Evolutionary conservation across 2,113 vertebrate species (phyloP).

Genomic region (Himantopus leucocephalus): DNA sequence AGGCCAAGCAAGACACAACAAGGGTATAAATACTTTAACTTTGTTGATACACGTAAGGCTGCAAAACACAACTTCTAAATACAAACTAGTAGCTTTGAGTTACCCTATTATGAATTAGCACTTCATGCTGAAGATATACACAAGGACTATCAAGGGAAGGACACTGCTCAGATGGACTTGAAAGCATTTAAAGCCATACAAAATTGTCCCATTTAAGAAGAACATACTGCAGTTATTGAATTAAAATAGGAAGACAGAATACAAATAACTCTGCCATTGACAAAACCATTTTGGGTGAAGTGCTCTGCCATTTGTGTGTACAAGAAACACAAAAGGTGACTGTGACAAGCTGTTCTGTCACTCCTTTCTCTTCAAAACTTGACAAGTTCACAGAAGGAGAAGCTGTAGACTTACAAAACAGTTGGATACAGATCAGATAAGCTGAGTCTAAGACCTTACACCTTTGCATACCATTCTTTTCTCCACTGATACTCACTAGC

Average conservation of each 20-base stretch:
- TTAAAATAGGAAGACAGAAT: background rate
- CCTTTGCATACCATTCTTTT: background rate
- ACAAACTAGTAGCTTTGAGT: background rate
- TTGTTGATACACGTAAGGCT: background rate
- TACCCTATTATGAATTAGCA: background rate
- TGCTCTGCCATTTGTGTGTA: background rate
- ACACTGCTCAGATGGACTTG: background rate
- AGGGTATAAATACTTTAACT: background rate
- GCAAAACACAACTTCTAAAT: background rate
- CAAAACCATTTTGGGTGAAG: background rate
- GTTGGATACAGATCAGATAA: background rate
- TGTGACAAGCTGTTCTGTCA: background rate
- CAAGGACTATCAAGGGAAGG: background rate
- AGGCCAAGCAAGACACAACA: background rate
- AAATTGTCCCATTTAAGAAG: background rate
- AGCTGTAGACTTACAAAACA: background rate
- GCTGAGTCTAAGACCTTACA: background rate
- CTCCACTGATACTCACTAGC: conserved; percentile 68
- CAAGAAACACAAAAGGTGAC: background rate
- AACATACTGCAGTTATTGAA: background rate
- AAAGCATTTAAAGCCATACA: background rate
- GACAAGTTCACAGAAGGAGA: background rate
- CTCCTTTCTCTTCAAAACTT: background rate
- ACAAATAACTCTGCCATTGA: background rate
- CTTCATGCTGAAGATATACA: background rate